These are phyloP conservation scores for Prochilodus magdalenae DNA, from an alignment of 2,113 vertebrate species.

Conservation along the genomic window DNA sequence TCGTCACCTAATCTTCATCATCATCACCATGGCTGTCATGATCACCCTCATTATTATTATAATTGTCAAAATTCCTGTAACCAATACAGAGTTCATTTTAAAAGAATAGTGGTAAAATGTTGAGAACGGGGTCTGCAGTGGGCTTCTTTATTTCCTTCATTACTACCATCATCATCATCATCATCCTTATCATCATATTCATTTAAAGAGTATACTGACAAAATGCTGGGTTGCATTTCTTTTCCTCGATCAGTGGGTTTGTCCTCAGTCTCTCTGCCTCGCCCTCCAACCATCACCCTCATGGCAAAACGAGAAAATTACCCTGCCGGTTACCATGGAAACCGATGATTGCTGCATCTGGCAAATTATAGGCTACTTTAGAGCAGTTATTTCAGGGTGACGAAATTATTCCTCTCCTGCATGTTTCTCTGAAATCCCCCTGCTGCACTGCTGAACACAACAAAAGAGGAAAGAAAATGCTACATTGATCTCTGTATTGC, in stretches of 20 bases:
- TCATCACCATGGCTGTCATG: too few relatives aligned
- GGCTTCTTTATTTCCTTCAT: too few relatives aligned
- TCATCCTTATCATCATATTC: neutral
- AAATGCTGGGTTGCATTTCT: neutral
- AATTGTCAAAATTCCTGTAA: too few relatives aligned
- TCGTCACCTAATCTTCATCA: too few relatives aligned
- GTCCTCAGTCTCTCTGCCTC: neutral
- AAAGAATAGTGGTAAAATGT: too few relatives aligned
- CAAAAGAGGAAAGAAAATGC: neutral
- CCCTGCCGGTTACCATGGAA: slow-evolving; percentile 78
- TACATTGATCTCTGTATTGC: neutral
- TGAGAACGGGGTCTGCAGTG: neutral
- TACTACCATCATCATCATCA: neutral
- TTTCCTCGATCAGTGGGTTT: neutral
- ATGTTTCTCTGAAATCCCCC: neutral
- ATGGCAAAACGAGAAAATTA: slow-evolving; percentile 50
- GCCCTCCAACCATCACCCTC: slow-evolving; percentile 8
- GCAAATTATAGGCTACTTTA: slow-evolving; percentile 77
- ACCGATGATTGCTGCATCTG: slow-evolving; percentile 80
- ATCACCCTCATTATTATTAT: too few relatives aligned
- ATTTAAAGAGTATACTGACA: neutral
- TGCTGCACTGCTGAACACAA: neutral
- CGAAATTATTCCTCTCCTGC: slow-evolving; percentile 27
- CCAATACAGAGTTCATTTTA: neutral
- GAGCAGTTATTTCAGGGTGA: slow-evolving; percentile 46